Evolutionary conservation across 2,888 invertebrate genomes (phyloP).

Genomic region (Trichogramma evanescens): DNA sequence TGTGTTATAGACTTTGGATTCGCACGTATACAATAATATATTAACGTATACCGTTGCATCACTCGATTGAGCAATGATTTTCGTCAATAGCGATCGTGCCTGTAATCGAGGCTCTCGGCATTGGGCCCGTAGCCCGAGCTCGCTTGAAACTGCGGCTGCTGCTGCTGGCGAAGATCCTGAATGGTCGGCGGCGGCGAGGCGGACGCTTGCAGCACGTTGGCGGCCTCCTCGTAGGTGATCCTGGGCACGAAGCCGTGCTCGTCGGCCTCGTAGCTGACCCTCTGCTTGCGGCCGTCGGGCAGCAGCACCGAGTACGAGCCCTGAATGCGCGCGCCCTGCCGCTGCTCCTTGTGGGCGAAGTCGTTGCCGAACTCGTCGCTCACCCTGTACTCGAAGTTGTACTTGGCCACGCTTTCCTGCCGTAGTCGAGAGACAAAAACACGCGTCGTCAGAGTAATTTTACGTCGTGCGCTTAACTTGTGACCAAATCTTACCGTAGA

Average conservation of each 20-base stretch:
- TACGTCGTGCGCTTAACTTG: too few relatives aligned
- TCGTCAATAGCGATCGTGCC: too few relatives aligned
- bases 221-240: conserved; percentile 58
- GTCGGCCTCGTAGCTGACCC: conserved; percentile 65
- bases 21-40: too few relatives aligned
- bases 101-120: conserved; percentile 2
- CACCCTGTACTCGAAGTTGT: conserved; percentile 44
- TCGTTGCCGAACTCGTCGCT: conserved; percentile 44
- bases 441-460: too few relatives aligned
- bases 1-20: too few relatives aligned
- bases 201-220: conserved; percentile 14
- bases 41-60: too few relatives aligned
- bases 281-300: conserved; percentile 49
- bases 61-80: too few relatives aligned
- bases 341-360: conserved; percentile 45
- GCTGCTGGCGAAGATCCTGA: not conserved
- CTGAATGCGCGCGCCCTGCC: conserved; percentile 42
- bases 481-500: too few relatives aligned
- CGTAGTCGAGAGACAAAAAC: too few relatives aligned
- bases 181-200: not conserved
- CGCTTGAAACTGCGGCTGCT: not conserved
- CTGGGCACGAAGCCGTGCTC: conserved; percentile 62
- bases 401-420: conserved; percentile 29
- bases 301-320: conserved; percentile 45
- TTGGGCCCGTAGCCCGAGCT: conserved; percentile 12